Base-by-base conservation (phyloP, 2,113 vertebrate genomes). In the Nesoenas mayeri region DNA sequence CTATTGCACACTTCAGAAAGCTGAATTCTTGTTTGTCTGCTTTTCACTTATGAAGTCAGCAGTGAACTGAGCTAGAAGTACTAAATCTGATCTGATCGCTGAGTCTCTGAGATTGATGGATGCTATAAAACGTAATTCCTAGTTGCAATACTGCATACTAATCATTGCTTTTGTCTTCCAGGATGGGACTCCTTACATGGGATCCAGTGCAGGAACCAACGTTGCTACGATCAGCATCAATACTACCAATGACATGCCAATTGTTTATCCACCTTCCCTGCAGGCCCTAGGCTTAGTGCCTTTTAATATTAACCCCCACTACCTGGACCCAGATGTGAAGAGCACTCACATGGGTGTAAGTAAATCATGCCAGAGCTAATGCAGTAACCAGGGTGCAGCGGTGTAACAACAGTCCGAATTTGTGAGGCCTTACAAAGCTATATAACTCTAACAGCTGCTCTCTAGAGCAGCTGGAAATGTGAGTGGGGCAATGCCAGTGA, bases 251-350 rank as follows among this genome's bases (percentile, higher is more conserved):
- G 98, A 99, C 97, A 99, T 99, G 98, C 99, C 99, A 72, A 98
- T 99, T 83, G 98, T 99, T 85, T 99, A 94, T 89, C 99, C 98
- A 17, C 98, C 98, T 48, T 98, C 98, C 79, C 97, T 99, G 87
- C 47, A 96, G 36, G 98, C 98, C 85, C 97, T 99, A 42, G 98
- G 97, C 79, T 98, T 99, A 85, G 98, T 99, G 57, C 98, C 99
- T 83, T 99, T 99, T 95, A 99, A 99, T 96, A 99, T 99, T 89
- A 99, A 99, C 89, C 98, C 98, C 3, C 99, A 99, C 96, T 99
- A 97, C 94, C 96, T 98, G 97, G 99, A 99, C 61, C 20, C 98
- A 25, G 98, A 99, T 85, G 83, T 84, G 54, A 95, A 94, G 94
- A 99, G 98, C 95, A 98, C 96, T 93, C 99, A 99, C 95, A 99